These are phyloP conservation scores for Epinotia ramella DNA, from an alignment of 2,888 invertebrate species.

Conservation along the genomic window DNA sequence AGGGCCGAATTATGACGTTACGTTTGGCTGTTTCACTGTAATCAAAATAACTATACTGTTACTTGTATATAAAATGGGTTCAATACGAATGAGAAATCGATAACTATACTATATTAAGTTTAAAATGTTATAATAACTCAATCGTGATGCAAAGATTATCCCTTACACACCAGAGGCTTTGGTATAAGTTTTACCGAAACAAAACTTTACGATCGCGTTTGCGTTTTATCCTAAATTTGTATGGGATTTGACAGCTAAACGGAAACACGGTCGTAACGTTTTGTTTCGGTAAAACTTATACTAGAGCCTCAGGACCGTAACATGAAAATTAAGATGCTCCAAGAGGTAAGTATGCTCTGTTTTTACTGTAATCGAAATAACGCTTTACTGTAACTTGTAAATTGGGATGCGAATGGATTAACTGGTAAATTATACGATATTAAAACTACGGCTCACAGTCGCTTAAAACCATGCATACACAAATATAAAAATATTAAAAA, in stretches of 20 bases:
- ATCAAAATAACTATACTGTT: constrained; percentile 2
- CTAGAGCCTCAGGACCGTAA: no score
- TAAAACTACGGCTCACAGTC: background rate
- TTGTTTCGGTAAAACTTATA: no score
- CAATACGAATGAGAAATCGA: background rate
- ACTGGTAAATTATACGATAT: background rate
- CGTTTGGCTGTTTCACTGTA: constrained; percentile 9
- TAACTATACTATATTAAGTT: background rate
- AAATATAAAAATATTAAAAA: no score
- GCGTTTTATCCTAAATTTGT: no score
- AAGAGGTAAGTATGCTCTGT: background rate
- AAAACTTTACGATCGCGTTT: no score
- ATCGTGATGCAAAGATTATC: background rate
- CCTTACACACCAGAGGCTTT: background rate
- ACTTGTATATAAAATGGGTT: background rate
- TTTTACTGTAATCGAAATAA: background rate
- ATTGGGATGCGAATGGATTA: no score
- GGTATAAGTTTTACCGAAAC: no score
- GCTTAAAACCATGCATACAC: no score
- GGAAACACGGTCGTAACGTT: no score
- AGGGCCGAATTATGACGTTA: constrained; percentile 46
- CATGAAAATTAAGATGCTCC: background rate
- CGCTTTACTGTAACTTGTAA: no score
- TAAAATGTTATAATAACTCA: background rate
- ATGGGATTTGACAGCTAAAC: no score